Evolutionary conservation across 1,140 invertebrate species (phyloP).

Genomic region (Tribolium madens): DNA sequence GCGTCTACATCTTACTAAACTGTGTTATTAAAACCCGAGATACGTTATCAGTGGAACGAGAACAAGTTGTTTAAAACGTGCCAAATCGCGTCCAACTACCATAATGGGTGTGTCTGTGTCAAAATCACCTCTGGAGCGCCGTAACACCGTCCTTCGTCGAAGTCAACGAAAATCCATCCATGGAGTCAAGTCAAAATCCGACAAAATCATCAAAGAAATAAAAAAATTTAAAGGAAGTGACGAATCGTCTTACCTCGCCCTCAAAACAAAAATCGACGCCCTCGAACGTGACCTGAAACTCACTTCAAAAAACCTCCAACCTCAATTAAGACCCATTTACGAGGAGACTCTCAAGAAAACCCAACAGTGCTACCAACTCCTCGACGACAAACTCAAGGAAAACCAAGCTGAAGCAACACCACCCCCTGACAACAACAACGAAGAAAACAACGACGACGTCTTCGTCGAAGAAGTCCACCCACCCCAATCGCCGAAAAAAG

Average conservation of each 20-base stretch:
- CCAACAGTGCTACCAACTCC: slow-evolving; percentile 47
- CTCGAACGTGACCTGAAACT: slow-evolving; percentile 47
- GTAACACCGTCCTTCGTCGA: slow-evolving; percentile 52
- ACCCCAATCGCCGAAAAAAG: slow-evolving; percentile 33
- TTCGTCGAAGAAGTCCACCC: slow-evolving; percentile 22
- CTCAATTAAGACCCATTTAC: slow-evolving; percentile 50
- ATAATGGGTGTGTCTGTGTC: slow-evolving; percentile 51
- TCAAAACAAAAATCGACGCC: slow-evolving; percentile 49
- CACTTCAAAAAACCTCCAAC: slow-evolving; percentile 49
- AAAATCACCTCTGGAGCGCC: slow-evolving; percentile 55
- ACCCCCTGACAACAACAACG: slow-evolving; percentile 26
- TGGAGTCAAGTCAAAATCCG: slow-evolving; percentile 48
- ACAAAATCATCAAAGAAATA: slow-evolving; percentile 52
- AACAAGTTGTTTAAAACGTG: slow-evolving; percentile 19
- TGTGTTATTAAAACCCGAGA: neutral
- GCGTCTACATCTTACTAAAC: neutral
- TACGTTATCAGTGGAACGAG: slow-evolving; percentile 24
- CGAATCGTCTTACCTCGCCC: slow-evolving; percentile 47
- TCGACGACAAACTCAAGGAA: slow-evolving; percentile 47
- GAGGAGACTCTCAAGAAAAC: slow-evolving; percentile 50
- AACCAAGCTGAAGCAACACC: slow-evolving; percentile 50
- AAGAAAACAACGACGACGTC: slow-evolving; percentile 2
- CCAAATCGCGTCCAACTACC: neutral
- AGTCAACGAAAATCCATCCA: slow-evolving; percentile 54
- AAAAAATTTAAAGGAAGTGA: slow-evolving; percentile 56